These are phyloP conservation scores for Miopithecus talapoin DNA, from an alignment of 2,797 vertebrate species.

Conservation along the genomic window DNA sequence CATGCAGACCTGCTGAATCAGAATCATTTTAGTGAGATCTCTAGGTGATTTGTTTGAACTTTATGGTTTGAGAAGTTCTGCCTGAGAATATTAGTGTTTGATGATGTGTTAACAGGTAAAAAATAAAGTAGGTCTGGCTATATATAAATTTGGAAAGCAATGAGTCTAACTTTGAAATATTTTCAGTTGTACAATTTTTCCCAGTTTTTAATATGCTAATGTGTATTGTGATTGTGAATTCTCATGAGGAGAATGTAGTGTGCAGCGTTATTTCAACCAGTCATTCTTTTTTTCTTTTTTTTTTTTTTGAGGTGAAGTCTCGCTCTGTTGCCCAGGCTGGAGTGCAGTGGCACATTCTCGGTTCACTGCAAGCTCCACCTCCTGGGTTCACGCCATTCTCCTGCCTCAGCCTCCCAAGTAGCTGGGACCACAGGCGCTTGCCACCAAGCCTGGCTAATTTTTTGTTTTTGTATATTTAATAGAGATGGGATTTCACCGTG, in stretches of 20 bases:
- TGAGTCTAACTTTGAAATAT: neutral
- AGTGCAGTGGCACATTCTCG: neutral
- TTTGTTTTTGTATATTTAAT: too few relatives aligned
- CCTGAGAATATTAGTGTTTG: neutral
- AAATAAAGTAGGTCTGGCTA: neutral
- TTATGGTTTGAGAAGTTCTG: neutral
- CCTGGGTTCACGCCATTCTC: too few relatives aligned
- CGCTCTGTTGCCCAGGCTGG: neutral
- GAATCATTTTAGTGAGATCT: neutral
- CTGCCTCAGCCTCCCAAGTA: too few relatives aligned
- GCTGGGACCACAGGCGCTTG: fast-evolving
- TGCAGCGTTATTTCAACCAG: fast-evolving
- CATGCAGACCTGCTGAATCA: neutral
- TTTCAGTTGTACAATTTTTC: neutral
- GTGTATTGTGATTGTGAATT: neutral
- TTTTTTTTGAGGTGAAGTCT: neutral
- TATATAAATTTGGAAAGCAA: neutral
- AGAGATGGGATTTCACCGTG: too few relatives aligned
- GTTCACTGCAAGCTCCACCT: too few relatives aligned
- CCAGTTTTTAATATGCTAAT: neutral
- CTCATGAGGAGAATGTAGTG: too few relatives aligned
- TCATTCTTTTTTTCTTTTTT: neutral
- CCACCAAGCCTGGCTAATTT: too few relatives aligned
- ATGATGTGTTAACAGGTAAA: neutral
- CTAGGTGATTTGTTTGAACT: neutral